Conservation (phyloP, 2,888 invertebrate genomes). For the Icerya purchasi region DNA sequence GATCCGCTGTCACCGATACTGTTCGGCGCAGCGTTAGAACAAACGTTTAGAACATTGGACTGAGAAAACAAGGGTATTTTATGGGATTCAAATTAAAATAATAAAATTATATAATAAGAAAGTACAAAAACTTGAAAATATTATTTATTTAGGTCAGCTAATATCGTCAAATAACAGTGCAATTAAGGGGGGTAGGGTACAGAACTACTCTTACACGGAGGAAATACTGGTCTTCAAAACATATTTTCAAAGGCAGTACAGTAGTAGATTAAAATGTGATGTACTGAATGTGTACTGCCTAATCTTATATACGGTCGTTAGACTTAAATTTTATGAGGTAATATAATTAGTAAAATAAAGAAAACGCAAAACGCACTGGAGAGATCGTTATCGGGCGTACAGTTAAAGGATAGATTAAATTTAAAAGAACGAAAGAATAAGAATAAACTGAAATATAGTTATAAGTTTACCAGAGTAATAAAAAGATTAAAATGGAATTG, state of each 20-base stretch:
- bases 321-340: background rate
- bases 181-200: background rate
- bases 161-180: background rate
- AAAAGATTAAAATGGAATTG: background rate
- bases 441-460: background rate
- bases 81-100: background rate
- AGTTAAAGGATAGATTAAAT: background rate
- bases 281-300: background rate
- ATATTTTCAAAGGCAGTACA: background rate
- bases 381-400: background rate
- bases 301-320: background rate
- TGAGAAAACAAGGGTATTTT: no score
- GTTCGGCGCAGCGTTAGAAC: no score
- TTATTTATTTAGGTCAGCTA: background rate
- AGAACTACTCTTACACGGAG: background rate
- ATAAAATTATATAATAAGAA: background rate
- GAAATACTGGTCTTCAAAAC: background rate
- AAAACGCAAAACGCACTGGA: background rate
- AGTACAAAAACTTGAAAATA: background rate
- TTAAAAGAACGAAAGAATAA: background rate
- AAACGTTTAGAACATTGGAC: no score
- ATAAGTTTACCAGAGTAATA: background rate
- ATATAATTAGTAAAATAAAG: background rate
- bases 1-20: no score
- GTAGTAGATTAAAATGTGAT: background rate